Base-by-base conservation (phyloP, 2,888 invertebrate genomes). In the Papilio protenor region DNA sequence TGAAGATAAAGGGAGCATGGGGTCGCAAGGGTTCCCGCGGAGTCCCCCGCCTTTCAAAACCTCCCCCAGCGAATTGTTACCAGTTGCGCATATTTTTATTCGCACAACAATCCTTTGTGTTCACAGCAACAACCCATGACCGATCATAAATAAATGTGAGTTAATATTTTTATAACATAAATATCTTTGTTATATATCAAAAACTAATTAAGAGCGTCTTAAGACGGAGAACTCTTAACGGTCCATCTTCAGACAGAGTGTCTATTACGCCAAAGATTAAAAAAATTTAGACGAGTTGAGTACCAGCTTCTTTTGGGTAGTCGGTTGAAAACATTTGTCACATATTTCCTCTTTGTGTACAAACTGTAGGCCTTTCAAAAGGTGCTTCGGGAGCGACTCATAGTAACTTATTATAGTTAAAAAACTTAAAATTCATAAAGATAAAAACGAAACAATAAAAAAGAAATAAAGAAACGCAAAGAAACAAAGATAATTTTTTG, bases 81-180 rank as follows among this genome's bases (percentile, higher is more conserved):
- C 89, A 91, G 91, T 92, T 92, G 92, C 91, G 91, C 92, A 91
- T 91, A 92, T 91, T 92, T 92, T 92, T 91, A 88, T 84, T 86
- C 86, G 83, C 87, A 86, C 87, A 87, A 88, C 87, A 87, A 87
- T 86, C 86, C 85, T 81, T 75, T 73, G 59, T 76, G 52, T 55
- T 59, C 40, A 40, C 40, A 57, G 23, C 70, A 69, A 77, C 27
- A 57, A 69, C 21, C 23, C 76, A 16, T 72, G 33, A 52, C 52
- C 33, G 18, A 59, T 57, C 57, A 52, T 73, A 57, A 40, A 59
- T 59, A 55, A 73, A 16, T 45, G 57, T 73, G 18, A n/a, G 10
- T 33, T 47, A n/a, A 45, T 59, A 21, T 40, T 14, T 72, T 57
- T 12, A 40, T 40, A 40, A 8, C 40, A 33, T 33, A 33, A 33